Base-by-base conservation (phyloP, 2,888 invertebrate species). In the Phasia obesa region DNA sequence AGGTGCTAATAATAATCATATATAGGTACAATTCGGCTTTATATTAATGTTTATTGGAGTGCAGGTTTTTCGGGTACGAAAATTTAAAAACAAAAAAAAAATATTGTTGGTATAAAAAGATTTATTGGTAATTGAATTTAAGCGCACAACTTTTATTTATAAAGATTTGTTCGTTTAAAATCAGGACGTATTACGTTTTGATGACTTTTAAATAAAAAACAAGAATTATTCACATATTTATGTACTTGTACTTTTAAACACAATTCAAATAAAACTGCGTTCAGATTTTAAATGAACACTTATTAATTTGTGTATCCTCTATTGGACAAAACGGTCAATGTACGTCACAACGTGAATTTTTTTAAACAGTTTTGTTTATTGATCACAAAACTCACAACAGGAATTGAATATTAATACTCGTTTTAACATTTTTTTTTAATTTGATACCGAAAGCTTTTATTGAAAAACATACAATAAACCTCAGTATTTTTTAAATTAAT, bases 1-100 rank as follows among this genome's bases (percentile, higher is more conserved):
- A 75, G 62, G 74, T 57, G 55, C 31, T 75, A 75, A 74, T 64
- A 9, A 74, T 65, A 44, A 47, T 27, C 4, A 6, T 35, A 35
- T 35, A 11, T 35, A 35, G 13, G 38, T n/a, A n/a, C 13, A 42
- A 42, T 15, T 42, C 15, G 13, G 0, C 1, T 42, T 42, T 15
- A 42, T 42, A 42, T 15, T n/a, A 42, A 42, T 4, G 38, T 42
- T 42, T 4, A 13, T 42, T 42, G 38, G 15, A 42, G 15, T 42
- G 38, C 38, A 42, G 13, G 13, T 42, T 42, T 42, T 42, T 42
- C 15, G 13, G 38, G 13, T 42, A n/a, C 13, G 15, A 42, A 15
- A 42, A 3, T 4, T n/a, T 15, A 2, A 42, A 42, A 42, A 42
- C 9, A 35, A 3, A 42, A 42, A 42, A 3, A 35, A 3, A 35